These are phyloP conservation scores for Arctia plantaginis DNA, from an alignment of 2,888 invertebrate genomes.

Conservation along the genomic window DNA sequence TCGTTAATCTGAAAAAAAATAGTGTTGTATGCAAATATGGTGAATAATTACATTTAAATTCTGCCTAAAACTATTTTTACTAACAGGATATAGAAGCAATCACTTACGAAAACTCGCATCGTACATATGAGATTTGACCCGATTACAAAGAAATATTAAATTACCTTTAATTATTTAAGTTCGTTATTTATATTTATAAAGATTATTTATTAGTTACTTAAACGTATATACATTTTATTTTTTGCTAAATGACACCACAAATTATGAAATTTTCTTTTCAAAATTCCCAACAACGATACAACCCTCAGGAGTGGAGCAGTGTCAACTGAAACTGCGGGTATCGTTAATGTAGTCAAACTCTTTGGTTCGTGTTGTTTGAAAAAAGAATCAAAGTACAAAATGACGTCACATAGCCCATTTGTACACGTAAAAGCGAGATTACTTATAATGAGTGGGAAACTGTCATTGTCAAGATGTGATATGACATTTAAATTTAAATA, in stretches of 20 bases:
- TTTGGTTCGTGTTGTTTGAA: no score
- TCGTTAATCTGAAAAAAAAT: background rate
- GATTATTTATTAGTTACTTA: no score
- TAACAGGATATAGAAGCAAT: background rate
- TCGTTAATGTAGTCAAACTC: no score
- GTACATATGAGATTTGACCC: background rate
- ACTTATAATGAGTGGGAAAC: constrained; percentile 9
- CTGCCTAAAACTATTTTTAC: background rate
- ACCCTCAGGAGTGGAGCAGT: no score
- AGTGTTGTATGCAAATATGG: background rate
- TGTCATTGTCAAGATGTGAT: constrained; percentile 6
- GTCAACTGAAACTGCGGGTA: no score
- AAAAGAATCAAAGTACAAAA: background rate
- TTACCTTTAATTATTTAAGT: no score
- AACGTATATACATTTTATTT: no score
- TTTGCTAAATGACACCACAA: no score
- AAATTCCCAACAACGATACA: no score
- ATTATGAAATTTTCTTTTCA: no score
- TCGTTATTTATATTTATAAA: no score
- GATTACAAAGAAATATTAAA: no score
- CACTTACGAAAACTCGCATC: background rate
- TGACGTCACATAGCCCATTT: background rate
- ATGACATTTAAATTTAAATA: background rate
- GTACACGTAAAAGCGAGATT: constrained; percentile 7
- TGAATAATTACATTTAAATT: background rate